Conservation (phyloP, 53 echinoderm and acorn worm genomes). For the Temnopleurus reevesii region DNA sequence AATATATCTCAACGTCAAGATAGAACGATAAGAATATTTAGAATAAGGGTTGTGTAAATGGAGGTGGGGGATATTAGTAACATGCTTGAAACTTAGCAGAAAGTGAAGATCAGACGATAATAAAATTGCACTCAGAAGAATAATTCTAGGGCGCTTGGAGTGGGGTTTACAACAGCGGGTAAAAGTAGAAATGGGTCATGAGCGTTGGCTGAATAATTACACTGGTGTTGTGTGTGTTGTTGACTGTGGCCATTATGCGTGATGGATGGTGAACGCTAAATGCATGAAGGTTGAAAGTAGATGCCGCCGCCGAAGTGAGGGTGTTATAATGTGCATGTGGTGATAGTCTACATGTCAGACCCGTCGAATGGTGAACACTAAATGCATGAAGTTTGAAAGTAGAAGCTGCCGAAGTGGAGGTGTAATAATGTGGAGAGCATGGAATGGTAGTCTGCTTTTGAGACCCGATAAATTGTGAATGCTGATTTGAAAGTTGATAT, state of each 20-base stretch:
- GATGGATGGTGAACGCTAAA: conserved; percentile 38
- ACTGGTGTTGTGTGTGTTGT: background rate
- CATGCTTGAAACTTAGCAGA: no score
- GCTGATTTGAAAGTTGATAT: no score
- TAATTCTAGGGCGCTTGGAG: background rate
- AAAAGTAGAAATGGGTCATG: conserved; percentile 1
- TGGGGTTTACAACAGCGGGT: background rate
- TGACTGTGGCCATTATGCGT: conserved; percentile 35
- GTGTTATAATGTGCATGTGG: background rate
- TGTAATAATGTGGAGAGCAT: background rate
- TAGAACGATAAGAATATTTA: no score
- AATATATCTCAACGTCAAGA: no score
- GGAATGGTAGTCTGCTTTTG: no score
- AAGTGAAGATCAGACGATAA: background rate
- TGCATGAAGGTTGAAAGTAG: conserved; percentile 5
- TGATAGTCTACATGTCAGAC: background rate
- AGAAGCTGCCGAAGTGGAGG: conserved; percentile 8
- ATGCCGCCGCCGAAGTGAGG: background rate
- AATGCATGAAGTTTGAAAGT: conserved; percentile 5
- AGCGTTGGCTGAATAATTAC: conserved; percentile 20
- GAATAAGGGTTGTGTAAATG: no score
- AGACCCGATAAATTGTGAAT: no score
- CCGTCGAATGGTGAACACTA: conserved; percentile 14
- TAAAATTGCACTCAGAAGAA: background rate
- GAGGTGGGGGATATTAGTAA: no score